Base-by-base conservation (phyloP, 2,113 vertebrate genomes). In the Channa maculata region DNA sequence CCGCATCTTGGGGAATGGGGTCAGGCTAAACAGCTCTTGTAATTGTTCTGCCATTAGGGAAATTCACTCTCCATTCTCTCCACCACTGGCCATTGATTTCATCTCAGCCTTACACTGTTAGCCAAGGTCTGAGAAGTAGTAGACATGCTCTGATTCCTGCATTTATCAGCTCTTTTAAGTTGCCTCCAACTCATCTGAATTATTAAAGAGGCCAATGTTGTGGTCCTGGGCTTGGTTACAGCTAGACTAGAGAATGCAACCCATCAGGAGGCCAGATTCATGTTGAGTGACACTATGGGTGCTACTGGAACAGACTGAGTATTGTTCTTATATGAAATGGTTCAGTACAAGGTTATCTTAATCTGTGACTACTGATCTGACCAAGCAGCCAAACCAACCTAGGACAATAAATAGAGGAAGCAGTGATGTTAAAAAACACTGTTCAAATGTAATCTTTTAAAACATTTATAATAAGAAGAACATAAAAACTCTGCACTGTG, bases 41-140 rank as follows among this genome's bases (percentile, higher is more conserved):
- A 93, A 93, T 93, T 92, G 90, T 90, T 72, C 80, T 88, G 90
- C 93, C 92, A 93, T 93, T 93, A 93, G 91, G 92, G 92, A 93
- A 92, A 94, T 93, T 91, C 90, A 86, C 85, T 93, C 85, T 90
- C 89, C 84, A 84, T 90, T 92, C 86, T 83, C 86, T 83, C 79
- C 80, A 89, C 87, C 88, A 79, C 81, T 71, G 65, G 51, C 66
- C 91, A 94, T 94, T 85, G 93, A 94, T 94, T 94, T 93, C 86
- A 90, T 91, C 92, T 93, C 90, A 83, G 75, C 70, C 83, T 92
- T 91, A 92, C 92, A 88, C 88, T 61, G 64, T 77, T 79, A 84
- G 86, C 83, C 83, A 83, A 85, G 83, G 85, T 78, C 89, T 90
- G 84, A 86, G 81, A 86, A 80, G 84, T 73, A 87, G 81, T 78